Base-by-base conservation (phyloP, 2,888 invertebrate genomes). In the Thelaira solivaga region DNA sequence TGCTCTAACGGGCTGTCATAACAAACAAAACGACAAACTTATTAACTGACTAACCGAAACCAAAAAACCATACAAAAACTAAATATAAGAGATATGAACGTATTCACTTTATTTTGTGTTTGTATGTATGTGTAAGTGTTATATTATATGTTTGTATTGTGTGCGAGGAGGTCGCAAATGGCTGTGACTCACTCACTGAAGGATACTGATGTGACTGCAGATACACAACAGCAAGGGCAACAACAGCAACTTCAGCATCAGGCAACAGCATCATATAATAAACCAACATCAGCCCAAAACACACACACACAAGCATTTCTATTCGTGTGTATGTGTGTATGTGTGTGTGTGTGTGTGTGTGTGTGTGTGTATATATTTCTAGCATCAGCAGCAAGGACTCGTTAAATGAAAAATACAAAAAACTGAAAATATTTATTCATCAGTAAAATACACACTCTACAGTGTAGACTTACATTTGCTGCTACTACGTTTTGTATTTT, bases 201-300 rank as follows among this genome's bases (percentile, higher is more conserved):
- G 78, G 78, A 78, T 78, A 78, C 74, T 74, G 78, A 78, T 74
- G 69, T 74, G 78, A 78, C 69, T 78, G 74, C 78, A 78, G 78
- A 78, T 71, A 78, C 55, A 71, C n/a, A n/a, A n/a, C 41, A 29
- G 57, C 61, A 68, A 76, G 72, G 73, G 62, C 77, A 77, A 67
- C 61, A 57, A 68, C 76, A 62, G 47, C 55, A 65, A 51, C 76
- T 43, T 59, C 29, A 67, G 51, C 57, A 65, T 67, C 67, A 57
- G 43, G 51, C 57, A 65, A 61, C 67, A 57, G 43, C 49, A 74
- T 67, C 53, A 55, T 51, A 69, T 64, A 78, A 74, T 65, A 69
- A 78, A 78, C 65, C 61, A 78, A 74, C 59, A 65, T 67, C 43
- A 45, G 45, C 29, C 57, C 49, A 31, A 55, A 53, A 61, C 34